Evolutionary conservation across 2,113 vertebrate genomes (phyloP), one percentile per base, ranked within the genome.

Genomic region (Circaetus cinerascens): DNA sequence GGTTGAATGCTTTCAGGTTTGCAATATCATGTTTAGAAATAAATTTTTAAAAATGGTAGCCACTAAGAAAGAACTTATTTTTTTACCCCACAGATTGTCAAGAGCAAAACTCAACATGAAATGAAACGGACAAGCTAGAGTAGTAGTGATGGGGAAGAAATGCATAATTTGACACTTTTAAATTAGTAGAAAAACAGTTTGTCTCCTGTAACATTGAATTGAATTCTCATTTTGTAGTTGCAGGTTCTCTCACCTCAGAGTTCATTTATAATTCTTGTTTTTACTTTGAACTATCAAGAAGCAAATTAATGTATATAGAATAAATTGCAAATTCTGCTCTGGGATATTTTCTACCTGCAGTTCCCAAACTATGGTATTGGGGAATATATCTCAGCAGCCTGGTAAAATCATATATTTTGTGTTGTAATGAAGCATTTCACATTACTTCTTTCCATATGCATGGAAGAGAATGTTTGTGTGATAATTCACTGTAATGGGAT

Each of bases 1-100:
- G 41, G 20, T 63, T 86, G 87, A 96, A 79, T 89, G 71, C 87
- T 93, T 91, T 91, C 77, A 88, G 93, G 89, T 95, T 93, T 85
- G 74, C 50, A 76, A 53, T 96, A 92, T 75, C 56, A 46, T 90
- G 50, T 78, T 96, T 88, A 91, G 79, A 85, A 96, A 73, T 67
- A 82, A 68, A 87, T 23, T 34, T 32, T 4, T 29, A 43, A 77
- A 80, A 75, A 55, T 21, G 11, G 25, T 22, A 79, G 26, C 45
- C 26, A 30, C 48, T 93, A 68, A 88, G 75, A 82, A 88, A 43
- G 25, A 95, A 43, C 21, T 83, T 87, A 30, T 34, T 76, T 93
- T 94, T 64, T 96, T 80, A 89, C 77, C 57, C 41, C 27, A 40
- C 15, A n/a, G 45, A 55, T 79, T 93, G 34, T 84, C 46, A 85